A percentile compares a stretch with the other conserved stretches of the same genome.
Evolutionary conservation across 2,888 invertebrate genomes (phyloP).

Genomic region (Xiphydria camelus): DNA sequence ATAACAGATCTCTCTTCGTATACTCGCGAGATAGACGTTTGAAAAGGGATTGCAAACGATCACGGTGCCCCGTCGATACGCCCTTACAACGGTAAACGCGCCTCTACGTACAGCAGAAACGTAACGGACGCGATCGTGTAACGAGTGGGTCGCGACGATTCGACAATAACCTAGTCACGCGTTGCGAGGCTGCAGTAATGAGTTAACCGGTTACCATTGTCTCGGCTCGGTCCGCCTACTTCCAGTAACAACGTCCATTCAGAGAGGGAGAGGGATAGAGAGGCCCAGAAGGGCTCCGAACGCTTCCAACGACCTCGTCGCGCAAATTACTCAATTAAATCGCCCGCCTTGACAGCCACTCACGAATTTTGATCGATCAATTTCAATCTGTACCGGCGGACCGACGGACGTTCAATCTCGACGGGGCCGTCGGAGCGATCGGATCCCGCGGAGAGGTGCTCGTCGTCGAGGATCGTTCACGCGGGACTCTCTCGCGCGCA

Average conservation of each 20-base stretch:
- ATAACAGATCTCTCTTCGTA: no score
- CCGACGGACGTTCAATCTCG: not conserved
- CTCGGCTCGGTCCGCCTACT: conserved; percentile 28
- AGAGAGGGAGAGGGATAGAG: conserved; percentile 21
- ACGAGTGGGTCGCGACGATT: conserved; percentile 1
- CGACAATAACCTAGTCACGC: conserved; percentile 14
- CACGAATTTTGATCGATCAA: conserved; percentile 33
- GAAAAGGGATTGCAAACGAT: no score
- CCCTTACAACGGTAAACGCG: no score
- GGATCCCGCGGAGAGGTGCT: no score
- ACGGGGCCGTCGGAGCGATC: not conserved
- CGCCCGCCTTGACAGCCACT: conserved; percentile 14
- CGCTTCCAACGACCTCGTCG: conserved; percentile 36
- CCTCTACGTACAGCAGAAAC: no score
- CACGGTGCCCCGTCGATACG: no score
- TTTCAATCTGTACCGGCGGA: conserved; percentile 26
- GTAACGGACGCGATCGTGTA: no score
- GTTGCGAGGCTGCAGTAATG: conserved; percentile 23
- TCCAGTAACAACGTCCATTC: conserved; percentile 23
- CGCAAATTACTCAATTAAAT: conserved; percentile 34
- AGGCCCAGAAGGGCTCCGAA: conserved; percentile 23
- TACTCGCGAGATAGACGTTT: no score
- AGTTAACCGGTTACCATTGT: conserved; percentile 33
- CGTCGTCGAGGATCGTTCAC: no score
- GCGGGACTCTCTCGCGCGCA: no score